Evolutionary conservation across 2,113 vertebrate genomes (phyloP), one percentile per base, ranked within the genome.

Genomic region (Xerus inauris): DNA sequence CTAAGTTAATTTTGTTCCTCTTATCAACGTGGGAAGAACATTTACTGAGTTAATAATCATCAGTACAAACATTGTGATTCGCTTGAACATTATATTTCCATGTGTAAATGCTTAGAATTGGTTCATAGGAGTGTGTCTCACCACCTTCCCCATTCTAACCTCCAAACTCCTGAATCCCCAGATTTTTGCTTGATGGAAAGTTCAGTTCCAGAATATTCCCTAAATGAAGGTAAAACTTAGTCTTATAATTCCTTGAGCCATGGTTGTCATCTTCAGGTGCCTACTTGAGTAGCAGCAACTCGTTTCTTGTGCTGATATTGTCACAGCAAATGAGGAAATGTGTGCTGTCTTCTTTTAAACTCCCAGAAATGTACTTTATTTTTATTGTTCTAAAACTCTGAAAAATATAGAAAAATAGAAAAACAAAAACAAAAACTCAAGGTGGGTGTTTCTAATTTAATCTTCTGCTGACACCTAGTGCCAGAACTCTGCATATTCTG

Each of bases 391-490:
- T 77, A 82, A 88, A 92, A 42, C 22, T 76, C 87, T 57, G 6
- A 92, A 95, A 90, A 57, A 81, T 67, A 92, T 32, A 49, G 40
- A 81, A 81, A 42, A 8, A 16, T 65, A 71, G 49, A 45, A 45
- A 17, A 57, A 24, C 67, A 35, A 51, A 57, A 57, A 64, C 19
- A 57, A 10, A 76, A 35, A n/a, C 0, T 2, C 9, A 86, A 54
- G 26, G 6, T 82, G 6, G 3, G 20, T 30, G 11, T 84, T 97
- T 96, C 85, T 80, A 97, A 84, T 82, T 97, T 95, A 96, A 95
- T 98, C 86, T 94, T 97, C 84, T 98, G 89, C 97, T 97, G 97
- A 97, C 97, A 94, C 64, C 97, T 97, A 98, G 97, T 96, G 97
- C 86, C 83, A 95, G 96, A 96, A 93, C 35, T 89, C 57, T 91